Evolutionary conservation across 2,113 vertebrate genomes (phyloP).

Genomic region (Chaetops frenatus): DNA sequence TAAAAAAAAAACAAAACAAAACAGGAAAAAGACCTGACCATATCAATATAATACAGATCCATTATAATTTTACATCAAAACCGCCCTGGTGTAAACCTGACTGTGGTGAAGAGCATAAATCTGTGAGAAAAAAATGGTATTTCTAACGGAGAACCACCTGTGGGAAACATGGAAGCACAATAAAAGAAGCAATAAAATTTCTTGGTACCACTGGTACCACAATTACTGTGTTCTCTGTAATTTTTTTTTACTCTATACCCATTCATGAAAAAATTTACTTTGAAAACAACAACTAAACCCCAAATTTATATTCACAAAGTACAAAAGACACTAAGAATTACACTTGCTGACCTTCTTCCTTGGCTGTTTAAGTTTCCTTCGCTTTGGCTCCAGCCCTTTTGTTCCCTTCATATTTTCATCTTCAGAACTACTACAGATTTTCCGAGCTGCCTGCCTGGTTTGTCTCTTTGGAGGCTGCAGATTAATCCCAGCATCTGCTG

Average conservation of each 20-base stretch:
- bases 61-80: background rate
- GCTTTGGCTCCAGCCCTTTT: conserved; percentile 71
- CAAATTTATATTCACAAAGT: background rate
- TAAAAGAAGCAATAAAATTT: background rate
- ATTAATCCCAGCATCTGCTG: conserved; percentile 96
- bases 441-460: conserved; percentile 80
- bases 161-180: background rate
- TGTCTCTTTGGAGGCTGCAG: conserved; percentile 93
- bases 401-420: conserved; percentile 83
- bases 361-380: conserved; percentile 85
- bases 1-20: background rate
- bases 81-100: background rate
- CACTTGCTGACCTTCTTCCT: conserved; percentile 79
- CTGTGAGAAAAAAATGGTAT: background rate
- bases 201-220: background rate
- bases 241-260: background rate
- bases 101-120: background rate
- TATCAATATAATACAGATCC: background rate
- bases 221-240: background rate
- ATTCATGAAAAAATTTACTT: background rate
- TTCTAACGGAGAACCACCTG: background rate
- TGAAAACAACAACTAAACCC: background rate
- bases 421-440: conserved; percentile 87
- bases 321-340: background rate
- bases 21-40: background rate